Base-by-base conservation (phyloP, 1,140 invertebrate species). In the Hylyphantes graminicola region DNA sequence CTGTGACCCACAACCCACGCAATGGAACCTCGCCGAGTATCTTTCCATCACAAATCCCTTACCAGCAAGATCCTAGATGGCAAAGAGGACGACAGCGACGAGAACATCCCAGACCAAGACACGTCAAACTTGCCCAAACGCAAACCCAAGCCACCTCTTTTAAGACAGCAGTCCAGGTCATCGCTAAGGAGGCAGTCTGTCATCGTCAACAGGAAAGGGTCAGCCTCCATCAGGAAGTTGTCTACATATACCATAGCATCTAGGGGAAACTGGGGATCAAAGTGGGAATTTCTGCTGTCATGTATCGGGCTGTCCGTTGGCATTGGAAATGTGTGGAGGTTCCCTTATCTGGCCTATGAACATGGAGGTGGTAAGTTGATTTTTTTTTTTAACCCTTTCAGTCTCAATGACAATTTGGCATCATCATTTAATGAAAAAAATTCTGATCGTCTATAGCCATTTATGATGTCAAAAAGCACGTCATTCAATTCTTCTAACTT, bases 241-340 rank as follows among this genome's bases (percentile, higher is more conserved):
- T 86, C 84, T 48, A 84, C 77, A 17, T 67, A 76, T n/a, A 85
- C 17, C 48, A 85, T 86, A 12, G 77, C 72, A 50, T 80, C 86
- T 8, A 79, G 87, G 70, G 89, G 89, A 10, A 87, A 88, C 59
- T 90, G 90, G 90, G 89, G 88, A 2, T 88, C 87, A 64, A 87
- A 88, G 74, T 88, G 88, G 80, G 90, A 90, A 85, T 90, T 90
- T 79, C 83, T 90, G 9, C 85, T 90, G 3, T 89, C 90, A 11
- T 89, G 89, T 76, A 86, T 90, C 17, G 90, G 90, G 17, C 87
- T 89, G 19, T 90, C 89, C 21, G 89, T 90, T 7, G 90, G 90
- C 7, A 88, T 90, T 54, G 89, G 89, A 59, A 90, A 90, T 81
- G 87, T 90, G 7, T 90, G 89, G 90, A 82, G 90, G 19, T 90